Conservation (phyloP, 2,888 invertebrate genomes). For the Xestoiulus laeticollis region DNA sequence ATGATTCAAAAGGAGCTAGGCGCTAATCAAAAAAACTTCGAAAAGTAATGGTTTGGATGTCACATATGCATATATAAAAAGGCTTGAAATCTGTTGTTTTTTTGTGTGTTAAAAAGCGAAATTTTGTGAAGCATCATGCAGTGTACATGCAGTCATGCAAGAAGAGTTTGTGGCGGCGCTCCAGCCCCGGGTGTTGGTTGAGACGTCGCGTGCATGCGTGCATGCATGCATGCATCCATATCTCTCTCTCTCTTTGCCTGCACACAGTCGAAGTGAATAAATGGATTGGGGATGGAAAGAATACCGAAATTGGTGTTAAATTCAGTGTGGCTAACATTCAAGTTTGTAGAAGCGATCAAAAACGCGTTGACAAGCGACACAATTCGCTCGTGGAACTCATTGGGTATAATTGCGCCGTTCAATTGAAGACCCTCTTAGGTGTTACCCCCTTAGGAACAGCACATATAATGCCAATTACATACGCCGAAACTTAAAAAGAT, state of each 20-base stretch:
- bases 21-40: too few species aligned
- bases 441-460: neutral
- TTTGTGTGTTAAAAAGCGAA: too few species aligned
- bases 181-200: neutral
- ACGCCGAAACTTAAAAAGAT: neutral
- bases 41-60: too few species aligned
- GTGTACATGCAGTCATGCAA: too few species aligned
- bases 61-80: too few species aligned
- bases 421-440: neutral
- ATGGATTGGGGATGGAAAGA: slow-evolving; percentile 4
- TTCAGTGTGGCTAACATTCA: slow-evolving; percentile 27
- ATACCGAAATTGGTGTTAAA: slow-evolving; percentile 30
- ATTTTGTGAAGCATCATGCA: too few species aligned
- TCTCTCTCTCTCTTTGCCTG: neutral
- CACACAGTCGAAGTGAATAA: neutral
- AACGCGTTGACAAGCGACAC: slow-evolving; percentile 24
- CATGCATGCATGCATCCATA: neutral
- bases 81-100: too few species aligned
- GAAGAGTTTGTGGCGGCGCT: too few species aligned
- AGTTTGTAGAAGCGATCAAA: slow-evolving; percentile 12
- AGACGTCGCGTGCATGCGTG: neutral
- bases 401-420: neutral
- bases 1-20: too few species aligned
- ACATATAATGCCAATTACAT: slow-evolving; percentile 7
- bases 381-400: slow-evolving; percentile 41